Conservation (phyloP, 2,888 invertebrate genomes). For the Phytoseiulus persimilis region DNA sequence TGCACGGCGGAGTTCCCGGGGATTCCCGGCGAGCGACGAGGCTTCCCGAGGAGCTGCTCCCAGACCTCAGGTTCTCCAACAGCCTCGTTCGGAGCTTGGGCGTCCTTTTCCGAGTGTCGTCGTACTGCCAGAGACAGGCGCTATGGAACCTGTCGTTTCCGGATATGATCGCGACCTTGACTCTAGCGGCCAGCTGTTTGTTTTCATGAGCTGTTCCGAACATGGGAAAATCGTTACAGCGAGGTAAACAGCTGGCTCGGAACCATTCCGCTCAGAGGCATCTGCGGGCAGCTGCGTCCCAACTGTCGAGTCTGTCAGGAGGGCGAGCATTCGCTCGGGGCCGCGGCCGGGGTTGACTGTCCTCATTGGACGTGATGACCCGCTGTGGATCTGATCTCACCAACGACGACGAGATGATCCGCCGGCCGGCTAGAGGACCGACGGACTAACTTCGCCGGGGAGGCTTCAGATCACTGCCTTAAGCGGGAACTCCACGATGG, state of each 20-base stretch:
- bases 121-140: not conserved
- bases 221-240: not conserved
- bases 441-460: not conserved
- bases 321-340: not conserved
- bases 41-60: too few relatives aligned
- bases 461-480: not conserved
- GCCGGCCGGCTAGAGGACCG: not conserved
- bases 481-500: not conserved
- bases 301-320: not conserved
- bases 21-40: too few relatives aligned
- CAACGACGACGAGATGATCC: not conserved
- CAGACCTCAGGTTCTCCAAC: too few relatives aligned
- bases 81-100: too few relatives aligned
- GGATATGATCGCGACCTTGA: not conserved
- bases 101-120: too few relatives aligned
- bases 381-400: not conserved
- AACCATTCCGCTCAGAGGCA: not conserved
- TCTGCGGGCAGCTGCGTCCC: not conserved
- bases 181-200: not conserved
- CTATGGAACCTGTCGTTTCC: not conserved
- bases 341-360: not conserved
- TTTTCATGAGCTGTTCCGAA: not conserved
- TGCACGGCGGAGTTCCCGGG: too few relatives aligned
- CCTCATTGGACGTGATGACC: slow-evolving; percentile 23
- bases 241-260: not conserved